Conservation (phyloP, 2,113 vertebrate genomes). For the Indicator maculatus region DNA sequence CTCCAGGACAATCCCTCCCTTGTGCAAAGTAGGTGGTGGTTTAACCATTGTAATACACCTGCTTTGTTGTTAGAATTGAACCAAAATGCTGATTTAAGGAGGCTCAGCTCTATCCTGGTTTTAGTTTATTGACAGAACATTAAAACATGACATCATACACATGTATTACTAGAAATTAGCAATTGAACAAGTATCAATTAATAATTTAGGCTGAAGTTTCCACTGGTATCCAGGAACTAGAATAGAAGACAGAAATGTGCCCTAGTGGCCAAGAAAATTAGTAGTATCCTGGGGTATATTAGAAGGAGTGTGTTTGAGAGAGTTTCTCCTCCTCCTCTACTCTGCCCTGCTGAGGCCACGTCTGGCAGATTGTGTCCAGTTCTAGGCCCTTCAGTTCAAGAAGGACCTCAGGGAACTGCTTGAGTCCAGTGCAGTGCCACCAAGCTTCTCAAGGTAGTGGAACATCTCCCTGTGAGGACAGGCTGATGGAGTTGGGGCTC, state of each 20-base stretch:
- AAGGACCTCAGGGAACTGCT: no score
- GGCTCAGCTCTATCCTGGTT: rapidly evolving
- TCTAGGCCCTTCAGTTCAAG: no score
- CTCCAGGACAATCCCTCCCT: not conserved
- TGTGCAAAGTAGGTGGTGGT: not conserved
- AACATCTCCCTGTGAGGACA: no score
- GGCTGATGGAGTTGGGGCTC: no score
- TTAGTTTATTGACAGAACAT: not conserved
- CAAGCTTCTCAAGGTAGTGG: no score
- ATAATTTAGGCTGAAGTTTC: not conserved
- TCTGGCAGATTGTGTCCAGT: no score
- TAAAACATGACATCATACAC: not conserved
- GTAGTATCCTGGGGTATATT: no score
- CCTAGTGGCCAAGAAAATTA: no score
- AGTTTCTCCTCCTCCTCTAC: no score
- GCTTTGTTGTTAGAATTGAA: not conserved
- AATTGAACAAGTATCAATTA: not conserved
- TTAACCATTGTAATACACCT: not conserved
- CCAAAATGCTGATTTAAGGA: not conserved
- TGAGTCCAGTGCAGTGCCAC: no score
- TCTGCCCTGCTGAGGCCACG: no score
- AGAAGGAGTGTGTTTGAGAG: no score
- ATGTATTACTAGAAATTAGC: not conserved
- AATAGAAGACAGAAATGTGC: not conserved
- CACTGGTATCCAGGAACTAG: not conserved